A percentile compares a stretch with the other conserved stretches of the same genome.
Evolutionary conservation across 2,113 vertebrate genomes (phyloP).

Genomic region (Ageneiosus marmoratus): DNA sequence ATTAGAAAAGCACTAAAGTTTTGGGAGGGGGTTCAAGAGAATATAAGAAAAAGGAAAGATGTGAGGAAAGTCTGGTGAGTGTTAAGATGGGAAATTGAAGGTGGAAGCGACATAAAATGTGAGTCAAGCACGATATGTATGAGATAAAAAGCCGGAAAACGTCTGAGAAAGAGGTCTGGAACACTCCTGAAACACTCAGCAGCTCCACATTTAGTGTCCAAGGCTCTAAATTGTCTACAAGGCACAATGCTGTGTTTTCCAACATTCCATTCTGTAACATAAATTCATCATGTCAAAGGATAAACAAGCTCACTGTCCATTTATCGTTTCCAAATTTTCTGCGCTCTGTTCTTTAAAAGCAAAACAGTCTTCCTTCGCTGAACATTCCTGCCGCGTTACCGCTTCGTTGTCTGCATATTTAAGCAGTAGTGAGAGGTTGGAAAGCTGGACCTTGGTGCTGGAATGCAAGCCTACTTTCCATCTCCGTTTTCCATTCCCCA

Average conservation of each 20-base stretch:
- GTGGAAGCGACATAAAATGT: constrained; percentile 11
- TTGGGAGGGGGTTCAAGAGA: constrained; percentile 18
- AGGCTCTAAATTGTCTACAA: constrained; percentile 10
- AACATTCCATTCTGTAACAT: constrained; percentile 21
- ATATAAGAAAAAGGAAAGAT: not conserved
- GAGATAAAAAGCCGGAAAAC: constrained; percentile 1
- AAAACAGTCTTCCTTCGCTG: not conserved
- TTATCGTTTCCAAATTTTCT: constrained; percentile 21
- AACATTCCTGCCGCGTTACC: constrained; percentile 15
- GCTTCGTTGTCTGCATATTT: constrained; percentile 14
- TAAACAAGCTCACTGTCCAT: constrained; percentile 20
- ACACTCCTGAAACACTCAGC: constrained; percentile 3
- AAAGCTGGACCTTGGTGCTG: constrained; percentile 45
- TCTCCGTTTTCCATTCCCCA: constrained; percentile 13
- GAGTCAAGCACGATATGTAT: constrained; percentile 4
- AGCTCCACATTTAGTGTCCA: constrained; percentile 22
- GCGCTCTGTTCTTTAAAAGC: constrained; percentile 3
- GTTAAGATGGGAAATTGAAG: constrained; percentile 27
- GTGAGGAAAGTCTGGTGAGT: not conserved
- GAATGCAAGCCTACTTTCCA: constrained; percentile 38
- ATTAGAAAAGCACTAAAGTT: not conserved
- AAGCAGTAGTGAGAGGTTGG: constrained; percentile 25
- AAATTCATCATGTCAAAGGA: constrained; percentile 26
- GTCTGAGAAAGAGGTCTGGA: constrained; percentile 7
- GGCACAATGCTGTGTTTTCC: not conserved